A percentile compares a stretch with the other conserved stretches of the same genome.
Evolutionary conservation across 2,113 vertebrate genomes (phyloP).

Genomic region (Mohoua ochrocephala): DNA sequence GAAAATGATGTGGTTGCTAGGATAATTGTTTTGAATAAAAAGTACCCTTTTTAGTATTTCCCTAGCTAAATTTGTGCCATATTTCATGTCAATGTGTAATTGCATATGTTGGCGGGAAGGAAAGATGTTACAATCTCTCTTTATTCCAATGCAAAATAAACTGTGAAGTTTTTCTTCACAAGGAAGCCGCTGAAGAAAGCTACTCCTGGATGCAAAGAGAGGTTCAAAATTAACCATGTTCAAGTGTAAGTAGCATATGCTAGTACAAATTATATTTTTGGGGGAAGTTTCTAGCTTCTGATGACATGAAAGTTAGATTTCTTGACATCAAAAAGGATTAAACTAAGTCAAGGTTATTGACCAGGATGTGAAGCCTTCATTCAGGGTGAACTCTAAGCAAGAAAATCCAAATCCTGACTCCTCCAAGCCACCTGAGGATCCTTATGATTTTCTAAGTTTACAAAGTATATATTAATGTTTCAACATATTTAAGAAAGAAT

Average conservation of each 20-base stretch:
- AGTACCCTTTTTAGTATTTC: neutral
- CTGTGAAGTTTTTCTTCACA: neutral
- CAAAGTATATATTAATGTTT: neutral
- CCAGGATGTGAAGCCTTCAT: neutral
- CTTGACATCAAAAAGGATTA: neutral
- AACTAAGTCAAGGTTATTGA: neutral
- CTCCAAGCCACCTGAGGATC: neutral
- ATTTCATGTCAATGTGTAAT: conserved; percentile 10
- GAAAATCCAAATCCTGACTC: neutral
- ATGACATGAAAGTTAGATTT: neutral
- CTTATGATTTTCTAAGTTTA: neutral
- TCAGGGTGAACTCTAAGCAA: neutral
- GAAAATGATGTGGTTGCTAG: neutral
- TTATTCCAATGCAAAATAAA: neutral
- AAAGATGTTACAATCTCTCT: conserved; percentile 8
- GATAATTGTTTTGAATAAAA: neutral
- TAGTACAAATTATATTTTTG: neutral
- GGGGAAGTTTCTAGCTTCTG: neutral
- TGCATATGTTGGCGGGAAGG: neutral
- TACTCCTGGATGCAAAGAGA: neutral
- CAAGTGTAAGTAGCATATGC: neutral
- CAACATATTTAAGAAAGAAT: conserved; percentile 15
- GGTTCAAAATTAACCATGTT: neutral
- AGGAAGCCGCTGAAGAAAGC: neutral
- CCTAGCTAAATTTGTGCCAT: neutral